Conservation (phyloP, 2,888 invertebrate species). For the Hydroisotoma schaefferi region DNA sequence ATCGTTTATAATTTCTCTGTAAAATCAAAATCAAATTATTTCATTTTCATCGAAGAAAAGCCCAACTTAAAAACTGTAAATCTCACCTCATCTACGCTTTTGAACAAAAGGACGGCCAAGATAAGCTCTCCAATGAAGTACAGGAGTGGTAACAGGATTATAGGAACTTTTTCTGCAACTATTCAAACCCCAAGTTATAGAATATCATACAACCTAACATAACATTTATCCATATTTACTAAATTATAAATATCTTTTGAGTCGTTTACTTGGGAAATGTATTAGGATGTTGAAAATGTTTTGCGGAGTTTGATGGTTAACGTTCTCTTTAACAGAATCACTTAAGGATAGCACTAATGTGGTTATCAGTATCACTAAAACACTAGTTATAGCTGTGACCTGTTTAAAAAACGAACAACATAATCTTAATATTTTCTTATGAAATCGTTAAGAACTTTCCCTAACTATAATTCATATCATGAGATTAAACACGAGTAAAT, state of each 20-base stretch:
- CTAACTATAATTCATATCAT: neutral
- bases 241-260: neutral
- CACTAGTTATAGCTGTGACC: constrained; percentile 25
- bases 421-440: neutral
- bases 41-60: neutral
- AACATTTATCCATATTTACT: constrained; percentile 6
- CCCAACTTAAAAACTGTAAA: neutral
- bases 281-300: constrained; percentile 29
- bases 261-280: constrained; percentile 29
- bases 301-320: constrained; percentile 19
- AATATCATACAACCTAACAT: constrained; percentile 4
- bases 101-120: constrained; percentile 27
- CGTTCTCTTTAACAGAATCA: constrained; percentile 22
- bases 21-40: neutral
- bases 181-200: neutral
- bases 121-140: constrained; percentile 35
- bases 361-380: constrained; percentile 17
- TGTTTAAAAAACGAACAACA: constrained; percentile 4
- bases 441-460: neutral
- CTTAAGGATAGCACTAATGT: constrained; percentile 21
- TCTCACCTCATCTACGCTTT: constrained; percentile 27
- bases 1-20: constrained; percentile 37
- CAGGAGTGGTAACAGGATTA: constrained; percentile 28
- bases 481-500: too few relatives aligned
- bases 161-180: constrained; percentile 35